Evolutionary conservation across 92 coral and sea anemone species (phyloP).

Genomic region (Chrysogorgia sp.): DNA sequence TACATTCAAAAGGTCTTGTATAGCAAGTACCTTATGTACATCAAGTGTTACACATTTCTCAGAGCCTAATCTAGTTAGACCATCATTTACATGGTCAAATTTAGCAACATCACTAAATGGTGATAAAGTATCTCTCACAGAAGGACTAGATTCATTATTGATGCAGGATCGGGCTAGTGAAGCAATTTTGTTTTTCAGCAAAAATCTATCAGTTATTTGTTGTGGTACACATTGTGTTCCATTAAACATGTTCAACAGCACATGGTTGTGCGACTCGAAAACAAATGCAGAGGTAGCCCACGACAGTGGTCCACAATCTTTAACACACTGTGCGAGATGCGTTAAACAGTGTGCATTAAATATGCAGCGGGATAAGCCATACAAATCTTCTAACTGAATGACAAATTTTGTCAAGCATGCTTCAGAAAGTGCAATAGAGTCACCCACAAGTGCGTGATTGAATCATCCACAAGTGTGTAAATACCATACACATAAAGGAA

Average conservation of each 20-base stretch:
- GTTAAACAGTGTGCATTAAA: slow-evolving; percentile 26
- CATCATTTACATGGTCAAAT: background rate
- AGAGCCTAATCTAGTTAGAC: slow-evolving; percentile 13
- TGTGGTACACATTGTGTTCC: slow-evolving; percentile 30
- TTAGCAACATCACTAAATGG: slow-evolving; percentile 1
- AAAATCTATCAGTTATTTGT: slow-evolving; percentile 25
- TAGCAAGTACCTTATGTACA: slow-evolving; percentile 15
- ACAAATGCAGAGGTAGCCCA: slow-evolving; percentile 24
- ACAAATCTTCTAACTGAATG: slow-evolving; percentile 8
- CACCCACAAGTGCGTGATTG: background rate
- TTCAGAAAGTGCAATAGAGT: slow-evolving; percentile 22
- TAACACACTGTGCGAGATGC: slow-evolving; percentile 36
- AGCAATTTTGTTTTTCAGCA: slow-evolving; percentile 31
- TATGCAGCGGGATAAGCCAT: slow-evolving; percentile 7
- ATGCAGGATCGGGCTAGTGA: background rate
- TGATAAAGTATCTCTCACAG: slow-evolving; percentile 9
- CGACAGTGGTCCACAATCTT: slow-evolving; percentile 36
- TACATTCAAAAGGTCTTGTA: slow-evolving; percentile 9
- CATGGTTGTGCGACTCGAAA: slow-evolving; percentile 25
- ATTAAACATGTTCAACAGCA: slow-evolving; percentile 13
- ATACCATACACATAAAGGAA: too few relatives aligned
- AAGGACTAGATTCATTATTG: slow-evolving; percentile 11
- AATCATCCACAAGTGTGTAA: slow-evolving; percentile 27
- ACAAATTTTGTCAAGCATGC: slow-evolving; percentile 4
- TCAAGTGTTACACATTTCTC: slow-evolving; percentile 7